These are phyloP conservation scores for Sphenodon punctatus DNA, from an alignment of 2,797 vertebrate species.

Conservation along the genomic window DNA sequence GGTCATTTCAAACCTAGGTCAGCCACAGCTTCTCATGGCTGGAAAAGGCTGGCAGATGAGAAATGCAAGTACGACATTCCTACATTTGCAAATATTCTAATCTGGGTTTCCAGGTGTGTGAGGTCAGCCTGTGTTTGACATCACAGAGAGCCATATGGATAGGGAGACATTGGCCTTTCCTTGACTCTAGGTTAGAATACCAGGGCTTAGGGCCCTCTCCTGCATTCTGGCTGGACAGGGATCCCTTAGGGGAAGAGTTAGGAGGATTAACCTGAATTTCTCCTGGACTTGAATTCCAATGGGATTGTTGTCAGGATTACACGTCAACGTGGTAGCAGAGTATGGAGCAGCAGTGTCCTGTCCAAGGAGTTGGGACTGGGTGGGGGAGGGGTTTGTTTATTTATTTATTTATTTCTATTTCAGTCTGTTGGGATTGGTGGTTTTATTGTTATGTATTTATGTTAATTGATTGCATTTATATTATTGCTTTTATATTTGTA, in stretches of 20 bases:
- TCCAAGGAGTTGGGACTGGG: too few relatives aligned
- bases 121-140: neutral
- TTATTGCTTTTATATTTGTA: too few relatives aligned
- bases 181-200: fast-evolving
- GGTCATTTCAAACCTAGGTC: neutral
- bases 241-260: neutral
- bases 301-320: too few relatives aligned
- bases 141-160: neutral
- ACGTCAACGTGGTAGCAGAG: too few relatives aligned
- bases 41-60: neutral
- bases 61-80: neutral
- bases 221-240: neutral
- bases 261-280: too few relatives aligned
- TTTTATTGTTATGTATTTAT: too few relatives aligned
- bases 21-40: neutral
- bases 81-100: neutral
- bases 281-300: too few relatives aligned
- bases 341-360: too few relatives aligned
- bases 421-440: too few relatives aligned
- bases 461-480: too few relatives aligned
- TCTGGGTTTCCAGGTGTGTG: neutral
- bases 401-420: too few relatives aligned
- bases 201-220: neutral
- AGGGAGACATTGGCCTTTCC: neutral
- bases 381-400: too few relatives aligned